A percentile compares a stretch with the other conserved stretches of the same genome.
These are phyloP conservation scores for Timema cristinae DNA, from an alignment of 2,888 invertebrate genomes.

Conservation along the genomic window DNA sequence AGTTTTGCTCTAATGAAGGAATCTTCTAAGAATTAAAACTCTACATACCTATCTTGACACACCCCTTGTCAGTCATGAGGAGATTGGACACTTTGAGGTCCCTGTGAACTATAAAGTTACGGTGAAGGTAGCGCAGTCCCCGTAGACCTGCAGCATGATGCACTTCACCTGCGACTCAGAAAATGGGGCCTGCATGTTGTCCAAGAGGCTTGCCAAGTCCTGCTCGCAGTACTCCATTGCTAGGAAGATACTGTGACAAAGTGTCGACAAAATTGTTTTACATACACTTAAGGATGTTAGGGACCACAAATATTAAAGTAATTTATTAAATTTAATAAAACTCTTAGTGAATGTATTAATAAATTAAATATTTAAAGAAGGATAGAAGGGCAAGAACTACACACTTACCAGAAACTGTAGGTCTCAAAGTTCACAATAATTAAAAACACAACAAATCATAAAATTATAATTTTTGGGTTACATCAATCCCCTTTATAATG, in stretches of 20 bases:
- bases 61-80: slow-evolving; percentile 94
- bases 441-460: no score
- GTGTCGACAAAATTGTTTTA: background rate
- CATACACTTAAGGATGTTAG: background rate
- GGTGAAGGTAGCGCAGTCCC: slow-evolving; percentile 87
- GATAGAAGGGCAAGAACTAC: no score
- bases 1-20: no score
- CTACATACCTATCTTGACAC: slow-evolving; percentile 84
- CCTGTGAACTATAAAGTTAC: slow-evolving; percentile 87
- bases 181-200: slow-evolving; percentile 95
- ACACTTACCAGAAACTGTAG: no score
- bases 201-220: slow-evolving; percentile 90
- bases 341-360: background rate
- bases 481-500: no score
- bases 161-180: slow-evolving; percentile 98
- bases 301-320: no score
- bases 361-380: background rate
- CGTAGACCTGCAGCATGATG: slow-evolving; percentile 90
- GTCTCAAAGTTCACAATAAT: no score
- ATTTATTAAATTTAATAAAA: background rate
- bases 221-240: slow-evolving; percentile 99
- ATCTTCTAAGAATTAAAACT: no score
- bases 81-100: slow-evolving; percentile 97
- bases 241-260: slow-evolving; percentile 73
- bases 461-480: no score